phyloP scores from a whole-genome alignment of 2,797 vertebrate species.

The Cottoperca gobio region DNA sequence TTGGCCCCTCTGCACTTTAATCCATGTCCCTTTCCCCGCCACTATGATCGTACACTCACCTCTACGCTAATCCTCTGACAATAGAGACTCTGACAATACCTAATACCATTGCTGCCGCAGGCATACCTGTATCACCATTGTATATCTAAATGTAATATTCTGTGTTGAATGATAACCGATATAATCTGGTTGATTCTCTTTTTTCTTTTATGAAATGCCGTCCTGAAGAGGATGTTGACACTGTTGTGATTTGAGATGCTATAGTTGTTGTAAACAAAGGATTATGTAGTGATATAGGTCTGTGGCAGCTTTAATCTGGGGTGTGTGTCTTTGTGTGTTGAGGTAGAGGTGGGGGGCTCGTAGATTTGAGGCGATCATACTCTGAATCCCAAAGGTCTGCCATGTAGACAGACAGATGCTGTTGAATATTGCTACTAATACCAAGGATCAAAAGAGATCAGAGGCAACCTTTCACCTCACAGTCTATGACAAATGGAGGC shows the following conservation, averaged over 20 bases:
- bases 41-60: not conserved
- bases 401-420: slow-evolving; percentile 74
- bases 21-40: not conserved
- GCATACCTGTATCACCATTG: slow-evolving; percentile 34
- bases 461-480: slow-evolving; percentile 62
- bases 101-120: not conserved
- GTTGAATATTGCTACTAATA: slow-evolving; percentile 68
- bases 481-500: slow-evolving; percentile 44
- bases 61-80: slow-evolving; percentile 43
- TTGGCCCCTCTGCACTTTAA: not conserved
- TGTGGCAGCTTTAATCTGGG: slow-evolving; percentile 58
- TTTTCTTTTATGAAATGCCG: slow-evolving; percentile 35
- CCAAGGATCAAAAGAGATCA: slow-evolving; percentile 75
- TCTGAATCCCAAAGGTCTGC: slow-evolving; percentile 49
- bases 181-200: slow-evolving; percentile 48
- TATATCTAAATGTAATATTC: slow-evolving; percentile 53
- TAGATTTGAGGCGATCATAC: slow-evolving; percentile 40
- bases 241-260: slow-evolving; percentile 44
- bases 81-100: no score
- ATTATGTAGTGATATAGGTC: slow-evolving; percentile 64
- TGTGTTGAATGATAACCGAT: slow-evolving; percentile 26
- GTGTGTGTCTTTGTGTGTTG: slow-evolving; percentile 4
- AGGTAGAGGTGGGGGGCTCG: not conserved
- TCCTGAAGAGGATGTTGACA: slow-evolving; percentile 42
- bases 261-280: slow-evolving; percentile 65